phyloP scores from a whole-genome alignment of 35 echinoderm and acorn worm species.

The Ophiothrix spiculata region DNA sequence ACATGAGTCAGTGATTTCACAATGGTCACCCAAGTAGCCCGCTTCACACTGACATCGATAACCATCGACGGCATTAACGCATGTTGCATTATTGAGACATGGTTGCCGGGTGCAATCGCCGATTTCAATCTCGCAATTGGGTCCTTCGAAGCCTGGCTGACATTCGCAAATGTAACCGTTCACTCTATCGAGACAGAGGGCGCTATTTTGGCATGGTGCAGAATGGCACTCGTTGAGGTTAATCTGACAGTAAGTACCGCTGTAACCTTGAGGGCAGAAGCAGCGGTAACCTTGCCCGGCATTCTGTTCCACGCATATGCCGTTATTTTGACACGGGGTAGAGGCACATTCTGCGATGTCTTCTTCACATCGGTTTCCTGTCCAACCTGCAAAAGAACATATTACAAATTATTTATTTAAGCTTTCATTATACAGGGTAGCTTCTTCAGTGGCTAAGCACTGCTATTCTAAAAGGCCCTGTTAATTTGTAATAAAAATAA shows the following conservation, averaged over 20 bases:
- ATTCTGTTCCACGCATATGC: constrained; percentile 31
- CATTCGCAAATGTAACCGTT: constrained; percentile 70
- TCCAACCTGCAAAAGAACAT: constrained; percentile 28
- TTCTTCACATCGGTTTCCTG: constrained; percentile 36
- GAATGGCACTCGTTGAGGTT: constrained; percentile 59
- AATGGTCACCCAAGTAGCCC: constrained; percentile 59
- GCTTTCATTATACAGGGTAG: too few relatives aligned
- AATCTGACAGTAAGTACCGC: constrained; percentile 43
- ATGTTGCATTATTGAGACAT: constrained; percentile 70
- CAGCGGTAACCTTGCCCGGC: constrained; percentile 21
- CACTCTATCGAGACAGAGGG: constrained; percentile 41
- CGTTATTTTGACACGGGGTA: constrained; percentile 50
- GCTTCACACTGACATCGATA: constrained; percentile 49
- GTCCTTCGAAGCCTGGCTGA: constrained; percentile 43
- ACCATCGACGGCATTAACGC: constrained; percentile 29
- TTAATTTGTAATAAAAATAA: too few relatives aligned
- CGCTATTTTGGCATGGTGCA: constrained; percentile 54
- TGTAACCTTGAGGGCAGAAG: constrained; percentile 43
- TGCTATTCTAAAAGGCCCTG: too few relatives aligned
- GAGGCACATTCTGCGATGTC: constrained; percentile 58
- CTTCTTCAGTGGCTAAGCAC: too few relatives aligned
- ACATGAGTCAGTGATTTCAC: constrained; percentile 45
- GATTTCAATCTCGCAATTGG: constrained; percentile 49
- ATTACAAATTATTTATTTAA: too few relatives aligned
- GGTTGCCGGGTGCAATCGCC: constrained; percentile 49